These are phyloP conservation scores for Virgularia gustaviana DNA, from an alignment of 92 coral and sea anemone genomes.

Conservation along the genomic window DNA sequence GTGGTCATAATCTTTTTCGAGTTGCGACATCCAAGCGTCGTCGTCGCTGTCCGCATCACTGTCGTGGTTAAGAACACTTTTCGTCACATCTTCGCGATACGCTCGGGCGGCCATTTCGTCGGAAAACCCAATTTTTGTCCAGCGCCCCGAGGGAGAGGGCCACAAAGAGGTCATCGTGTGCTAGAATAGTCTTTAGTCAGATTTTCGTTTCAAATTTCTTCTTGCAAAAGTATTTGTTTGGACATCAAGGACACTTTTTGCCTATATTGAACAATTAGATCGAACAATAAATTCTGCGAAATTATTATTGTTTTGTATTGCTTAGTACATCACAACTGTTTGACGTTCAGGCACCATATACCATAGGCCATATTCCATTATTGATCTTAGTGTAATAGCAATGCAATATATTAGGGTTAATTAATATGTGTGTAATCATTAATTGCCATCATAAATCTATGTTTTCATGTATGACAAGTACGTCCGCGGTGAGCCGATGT, in stretches of 20 bases:
- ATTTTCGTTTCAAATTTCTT: background rate
- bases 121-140: slow-evolving; percentile 33
- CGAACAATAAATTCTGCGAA: too few species aligned
- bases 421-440: too few species aligned
- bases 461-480: too few species aligned
- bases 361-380: too few species aligned
- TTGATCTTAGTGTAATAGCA: too few species aligned
- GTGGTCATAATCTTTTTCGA: slow-evolving; percentile 85
- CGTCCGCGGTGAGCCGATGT: too few species aligned
- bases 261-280: too few species aligned
- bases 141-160: slow-evolving; percentile 36
- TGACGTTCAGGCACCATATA: too few species aligned
- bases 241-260: background rate
- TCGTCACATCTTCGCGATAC: slow-evolving; percentile 36
- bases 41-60: slow-evolving; percentile 78
- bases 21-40: slow-evolving; percentile 95
- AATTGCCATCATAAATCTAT: too few species aligned
- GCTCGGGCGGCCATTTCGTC: slow-evolving; percentile 19
- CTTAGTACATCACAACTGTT: too few species aligned
- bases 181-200: background rate
- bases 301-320: too few species aligned
- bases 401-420: too few species aligned
- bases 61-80: slow-evolving; percentile 16
- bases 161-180: slow-evolving; percentile 4
- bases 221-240: background rate